Conservation (phyloP, 1,140 invertebrate genomes). For the Triops cancriformis region DNA sequence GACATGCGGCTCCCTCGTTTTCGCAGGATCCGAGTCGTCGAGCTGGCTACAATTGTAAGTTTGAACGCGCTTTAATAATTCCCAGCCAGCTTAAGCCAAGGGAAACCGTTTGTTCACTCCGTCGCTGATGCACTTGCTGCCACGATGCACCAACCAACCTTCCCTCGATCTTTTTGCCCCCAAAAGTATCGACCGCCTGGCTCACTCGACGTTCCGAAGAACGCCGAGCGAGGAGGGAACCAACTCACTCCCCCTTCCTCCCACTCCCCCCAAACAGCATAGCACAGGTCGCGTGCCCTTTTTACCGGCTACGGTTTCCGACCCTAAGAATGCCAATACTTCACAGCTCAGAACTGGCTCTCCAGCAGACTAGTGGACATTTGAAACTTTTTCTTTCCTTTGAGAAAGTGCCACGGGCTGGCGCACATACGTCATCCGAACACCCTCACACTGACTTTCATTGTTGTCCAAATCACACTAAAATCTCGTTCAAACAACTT, state of each 20-base stretch:
- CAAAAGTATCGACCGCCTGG: constrained; percentile 22
- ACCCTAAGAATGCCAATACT: not conserved
- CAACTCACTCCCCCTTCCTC: not conserved
- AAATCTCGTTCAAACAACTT: no score
- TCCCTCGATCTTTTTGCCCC: not conserved
- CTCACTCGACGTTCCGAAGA: not conserved
- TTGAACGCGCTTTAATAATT: not conserved
- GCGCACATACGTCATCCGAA: no score
- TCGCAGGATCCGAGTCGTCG: no score
- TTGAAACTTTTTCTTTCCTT: no score
- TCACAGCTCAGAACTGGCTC: not conserved
- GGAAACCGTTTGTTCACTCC: not conserved
- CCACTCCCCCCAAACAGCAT: not conserved
- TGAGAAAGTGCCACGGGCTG: no score
- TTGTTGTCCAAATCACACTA: no score
- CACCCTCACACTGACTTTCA: no score
- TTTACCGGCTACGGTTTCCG: not conserved
- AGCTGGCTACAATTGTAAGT: no score
- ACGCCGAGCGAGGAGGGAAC: not conserved
- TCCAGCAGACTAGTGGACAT: not conserved
- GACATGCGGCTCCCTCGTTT: not conserved
- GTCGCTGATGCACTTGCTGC: constrained; percentile 15
- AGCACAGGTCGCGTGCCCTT: constrained; percentile 2
- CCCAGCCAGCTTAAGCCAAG: not conserved
- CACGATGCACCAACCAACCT: not conserved